Conservation (phyloP, 2,888 invertebrate genomes). For the Sarcophaga caerulescens region DNA sequence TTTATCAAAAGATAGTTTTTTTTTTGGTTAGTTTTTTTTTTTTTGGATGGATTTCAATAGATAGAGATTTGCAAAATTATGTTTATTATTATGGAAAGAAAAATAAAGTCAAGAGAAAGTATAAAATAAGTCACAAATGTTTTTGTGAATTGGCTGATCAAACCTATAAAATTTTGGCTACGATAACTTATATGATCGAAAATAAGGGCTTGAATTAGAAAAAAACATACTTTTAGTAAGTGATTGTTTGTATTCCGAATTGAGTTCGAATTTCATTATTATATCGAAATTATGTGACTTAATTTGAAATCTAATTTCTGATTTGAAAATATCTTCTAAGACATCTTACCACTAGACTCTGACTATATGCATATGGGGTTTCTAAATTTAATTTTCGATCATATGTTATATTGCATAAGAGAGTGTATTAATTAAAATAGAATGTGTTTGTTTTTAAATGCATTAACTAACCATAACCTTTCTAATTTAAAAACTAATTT, state of each 20-base stretch:
- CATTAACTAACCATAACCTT: conserved; percentile 44
- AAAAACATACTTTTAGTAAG: too few relatives aligned
- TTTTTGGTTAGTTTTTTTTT: conserved; percentile 32
- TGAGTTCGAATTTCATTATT: too few relatives aligned
- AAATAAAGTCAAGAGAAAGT: conserved; percentile 41
- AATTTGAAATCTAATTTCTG: too few relatives aligned
- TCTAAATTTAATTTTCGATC: conserved; percentile 45
- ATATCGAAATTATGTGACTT: too few relatives aligned
- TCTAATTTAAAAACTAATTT: conserved; percentile 28
- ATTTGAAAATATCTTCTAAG: too few relatives aligned
- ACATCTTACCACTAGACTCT: too few relatives aligned
- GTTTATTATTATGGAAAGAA: conserved; percentile 42
- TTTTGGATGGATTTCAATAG: conserved; percentile 17
- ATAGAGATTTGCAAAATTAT: conserved; percentile 37
- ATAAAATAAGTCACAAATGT: conserved; percentile 20
- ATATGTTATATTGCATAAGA: neutral
- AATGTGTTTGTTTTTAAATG: conserved; percentile 31
- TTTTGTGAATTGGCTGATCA: neutral
- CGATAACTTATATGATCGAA: conserved; percentile 36
- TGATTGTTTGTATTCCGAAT: too few relatives aligned
- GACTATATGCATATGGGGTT: neutral
- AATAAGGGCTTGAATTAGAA: conserved; percentile 1
- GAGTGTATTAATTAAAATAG: neutral
- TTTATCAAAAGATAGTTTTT: conserved; percentile 33
- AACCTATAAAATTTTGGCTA: conserved; percentile 19